Evolutionary conservation across 2,113 vertebrate species (phyloP).

Genomic region (Balaeniceps rex): DNA sequence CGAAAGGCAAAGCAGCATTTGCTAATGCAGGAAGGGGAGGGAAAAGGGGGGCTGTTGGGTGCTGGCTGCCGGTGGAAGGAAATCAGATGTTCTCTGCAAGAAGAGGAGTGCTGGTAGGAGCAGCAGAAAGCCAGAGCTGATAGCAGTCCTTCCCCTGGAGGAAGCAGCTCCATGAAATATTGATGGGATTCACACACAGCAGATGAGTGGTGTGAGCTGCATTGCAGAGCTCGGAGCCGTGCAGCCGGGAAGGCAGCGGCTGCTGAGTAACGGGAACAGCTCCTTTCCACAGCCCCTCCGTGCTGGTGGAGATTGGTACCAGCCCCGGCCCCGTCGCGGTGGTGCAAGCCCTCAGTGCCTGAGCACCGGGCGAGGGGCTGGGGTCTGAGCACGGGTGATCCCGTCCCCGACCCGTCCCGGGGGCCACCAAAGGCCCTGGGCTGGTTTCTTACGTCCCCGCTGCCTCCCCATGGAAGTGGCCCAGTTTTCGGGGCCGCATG

Average conservation of each 20-base stretch:
- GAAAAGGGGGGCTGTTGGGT: not conserved
- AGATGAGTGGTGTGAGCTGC: conserved; percentile 23
- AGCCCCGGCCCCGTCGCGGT: fast-evolving
- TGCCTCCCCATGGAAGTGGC: not conserved
- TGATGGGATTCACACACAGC: conserved; percentile 59
- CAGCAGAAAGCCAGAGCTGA: conserved; percentile 3
- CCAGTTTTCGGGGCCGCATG: not conserved
- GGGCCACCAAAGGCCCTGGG: not conserved
- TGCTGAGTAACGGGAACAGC: not conserved
- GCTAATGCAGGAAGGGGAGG: too few relatives aligned
- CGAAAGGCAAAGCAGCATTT: not conserved
- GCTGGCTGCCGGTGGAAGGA: not conserved
- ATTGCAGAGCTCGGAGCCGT: conserved; percentile 37
- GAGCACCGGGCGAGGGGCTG: fast-evolving
- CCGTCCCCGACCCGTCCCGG: fast-evolving
- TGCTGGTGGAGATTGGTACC: fast-evolving
- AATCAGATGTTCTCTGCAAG: not conserved
- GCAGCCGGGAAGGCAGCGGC: not conserved
- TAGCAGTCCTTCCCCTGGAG: conserved; percentile 50
- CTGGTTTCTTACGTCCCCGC: fast-evolving
- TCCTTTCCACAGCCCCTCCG: not conserved
- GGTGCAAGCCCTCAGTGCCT: not conserved
- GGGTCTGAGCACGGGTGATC: not conserved
- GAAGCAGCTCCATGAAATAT: conserved; percentile 64
- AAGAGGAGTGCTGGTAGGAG: not conserved